These are phyloP conservation scores for Geococcyx californianus DNA, from an alignment of 2,113 vertebrate species.

Conservation along the genomic window DNA sequence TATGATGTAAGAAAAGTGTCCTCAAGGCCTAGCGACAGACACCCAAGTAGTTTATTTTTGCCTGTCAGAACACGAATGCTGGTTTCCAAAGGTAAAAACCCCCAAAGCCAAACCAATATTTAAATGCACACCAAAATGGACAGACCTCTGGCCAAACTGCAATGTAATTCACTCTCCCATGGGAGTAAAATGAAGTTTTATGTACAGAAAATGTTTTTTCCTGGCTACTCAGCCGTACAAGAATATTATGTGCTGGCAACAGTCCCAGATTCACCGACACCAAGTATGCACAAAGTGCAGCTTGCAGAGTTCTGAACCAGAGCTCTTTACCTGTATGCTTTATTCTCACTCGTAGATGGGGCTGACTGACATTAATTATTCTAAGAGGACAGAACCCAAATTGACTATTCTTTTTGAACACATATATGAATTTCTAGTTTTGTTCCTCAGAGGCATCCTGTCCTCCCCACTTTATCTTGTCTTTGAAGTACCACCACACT, in stretches of 20 bases:
- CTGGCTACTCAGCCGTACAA: constrained; percentile 4
- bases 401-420: constrained; percentile 16
- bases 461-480: neutral
- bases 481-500: neutral
- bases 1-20: neutral
- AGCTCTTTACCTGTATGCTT: neutral
- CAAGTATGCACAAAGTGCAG: neutral
- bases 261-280: constrained; percentile 25
- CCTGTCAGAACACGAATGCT: neutral
- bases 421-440: neutral
- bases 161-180: neutral
- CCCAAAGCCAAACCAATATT: neutral
- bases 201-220: neutral
- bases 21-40: neutral
- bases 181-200: neutral
- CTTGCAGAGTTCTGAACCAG: neutral
- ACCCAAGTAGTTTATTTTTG: neutral
- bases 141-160: neutral
- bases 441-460: constrained; percentile 27
- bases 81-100: neutral
- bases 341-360: neutral
- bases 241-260: neutral
- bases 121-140: neutral
- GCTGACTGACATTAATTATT: constrained; percentile 9
- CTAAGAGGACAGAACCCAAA: neutral